Evolutionary conservation across 2,888 invertebrate genomes (phyloP).

Genomic region (Eilema caniola): DNA sequence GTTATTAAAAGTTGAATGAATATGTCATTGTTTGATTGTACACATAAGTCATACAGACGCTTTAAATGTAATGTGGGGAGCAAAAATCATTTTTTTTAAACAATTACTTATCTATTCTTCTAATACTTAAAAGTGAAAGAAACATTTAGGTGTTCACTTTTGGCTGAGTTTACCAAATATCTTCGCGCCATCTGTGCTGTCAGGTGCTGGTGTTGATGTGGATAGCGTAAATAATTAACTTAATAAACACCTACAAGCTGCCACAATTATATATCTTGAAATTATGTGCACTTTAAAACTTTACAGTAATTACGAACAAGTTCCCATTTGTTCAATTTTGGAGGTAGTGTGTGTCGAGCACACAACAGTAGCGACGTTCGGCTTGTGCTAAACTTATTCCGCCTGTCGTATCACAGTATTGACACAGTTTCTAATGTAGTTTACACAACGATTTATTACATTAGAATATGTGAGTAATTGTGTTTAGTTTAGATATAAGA

Average conservation of each 20-base stretch:
- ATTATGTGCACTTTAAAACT: not conserved
- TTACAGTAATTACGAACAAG: not conserved
- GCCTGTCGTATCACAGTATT: conserved; percentile 39
- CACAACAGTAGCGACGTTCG: not conserved
- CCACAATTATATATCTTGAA: not conserved
- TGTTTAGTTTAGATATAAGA: conserved; percentile 24
- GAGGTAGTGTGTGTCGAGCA: not conserved
- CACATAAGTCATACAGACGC: no score
- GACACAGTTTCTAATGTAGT: conserved; percentile 60
- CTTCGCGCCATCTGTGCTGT: not conserved
- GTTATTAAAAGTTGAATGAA: no score
- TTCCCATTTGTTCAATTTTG: not conserved
- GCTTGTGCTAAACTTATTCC: conserved; percentile 17
- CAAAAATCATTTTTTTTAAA: no score
- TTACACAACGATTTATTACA: conserved; percentile 59
- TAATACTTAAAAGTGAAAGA: no score
- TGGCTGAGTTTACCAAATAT: no score
- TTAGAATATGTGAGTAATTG: conserved; percentile 52
- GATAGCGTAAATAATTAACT: not conserved
- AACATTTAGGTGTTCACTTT: no score
- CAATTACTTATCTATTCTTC: no score
- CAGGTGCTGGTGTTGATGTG: not conserved
- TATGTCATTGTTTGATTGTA: not conserved
- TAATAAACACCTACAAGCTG: not conserved
- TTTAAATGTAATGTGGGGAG: no score